Evolutionary conservation across 2,113 vertebrate genomes (phyloP), one percentile per base, ranked within the genome.

Genomic region (Pao palembangensis): DNA sequence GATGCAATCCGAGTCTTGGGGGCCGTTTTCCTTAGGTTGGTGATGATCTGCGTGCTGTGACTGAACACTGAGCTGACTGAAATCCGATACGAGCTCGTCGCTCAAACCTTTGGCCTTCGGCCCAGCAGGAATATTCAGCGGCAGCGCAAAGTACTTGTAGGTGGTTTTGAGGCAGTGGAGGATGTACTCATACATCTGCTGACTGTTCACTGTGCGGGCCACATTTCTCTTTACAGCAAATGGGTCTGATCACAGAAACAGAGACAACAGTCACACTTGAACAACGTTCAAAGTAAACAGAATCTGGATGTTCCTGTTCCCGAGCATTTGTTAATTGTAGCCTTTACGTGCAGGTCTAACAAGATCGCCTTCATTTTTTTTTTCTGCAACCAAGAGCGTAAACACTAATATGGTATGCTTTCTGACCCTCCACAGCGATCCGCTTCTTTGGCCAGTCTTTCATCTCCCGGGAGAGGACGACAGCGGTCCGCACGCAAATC

Each of bases 361-460:
- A 8, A 31, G 28, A 31, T 31, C 8, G 5, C 5, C 28, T 31
- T 31, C 21, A 23, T 31, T 31, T 31, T 48, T 48, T 17, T 48
- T 48, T 48, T 18, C 15, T n/a, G 16, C 15, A 7, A 6, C 12
- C 14, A 2, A 23, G 21, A 23, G 21, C 4, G 41, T 28, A 57
- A 52, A 2, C 14, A 13, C 51, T 56, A 4, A 5, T 44, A 46
- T 25, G 8, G 0, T 54, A 7, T 54, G 73, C 18, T 6, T 51
- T 63, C 82, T 80, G 86, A 98, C 95, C 95, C 88, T 98, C 95
- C 58, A 97, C 87, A 68, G 95, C 94, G 56, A 98, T 94, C 68
- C 94, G 92, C 55, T 94, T 97, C 86, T 95, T 97, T 44, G 95
- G 94, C 95, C 95, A 98, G 79, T 97, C 95, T 88, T 96, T 97